Percentiles rank a stretch among this genome's conserved stretches.
Evolutionary conservation across 2,888 invertebrate genomes (phyloP).

Genomic region (Callyntrura guangdongensis): DNA sequence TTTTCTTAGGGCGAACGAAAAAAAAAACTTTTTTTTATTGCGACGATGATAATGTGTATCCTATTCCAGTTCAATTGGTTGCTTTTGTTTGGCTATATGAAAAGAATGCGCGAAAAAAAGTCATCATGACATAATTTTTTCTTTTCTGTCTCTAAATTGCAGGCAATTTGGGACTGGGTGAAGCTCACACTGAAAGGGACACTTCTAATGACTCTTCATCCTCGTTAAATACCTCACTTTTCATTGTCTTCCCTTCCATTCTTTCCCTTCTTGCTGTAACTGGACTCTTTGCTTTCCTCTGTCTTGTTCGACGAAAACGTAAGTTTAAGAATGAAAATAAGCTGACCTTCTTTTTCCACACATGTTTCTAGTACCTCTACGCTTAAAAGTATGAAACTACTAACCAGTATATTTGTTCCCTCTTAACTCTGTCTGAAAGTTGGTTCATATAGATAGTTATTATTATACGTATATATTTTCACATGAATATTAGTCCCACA

Average conservation of each 20-base stretch:
- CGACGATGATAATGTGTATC: neutral
- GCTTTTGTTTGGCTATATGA: neutral
- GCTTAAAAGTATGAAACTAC: too few relatives aligned
- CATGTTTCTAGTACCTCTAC: neutral
- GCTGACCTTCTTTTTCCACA: neutral
- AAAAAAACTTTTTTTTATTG: too few relatives aligned
- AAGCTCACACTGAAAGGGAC: constrained; percentile 77
- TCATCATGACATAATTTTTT: constrained; percentile 26
- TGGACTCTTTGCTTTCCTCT: constrained; percentile 90
- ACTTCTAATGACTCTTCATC: constrained; percentile 77
- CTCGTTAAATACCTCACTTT: constrained; percentile 82
- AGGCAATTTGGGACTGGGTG: constrained; percentile 76
- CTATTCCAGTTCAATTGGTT: constrained; percentile 33
- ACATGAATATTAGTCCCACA: too few relatives aligned
- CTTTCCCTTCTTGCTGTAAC: constrained; percentile 90
- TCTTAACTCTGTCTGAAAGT: too few relatives aligned
- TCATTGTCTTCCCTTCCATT: constrained; percentile 84
- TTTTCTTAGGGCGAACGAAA: too few relatives aligned
- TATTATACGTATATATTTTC: too few relatives aligned
- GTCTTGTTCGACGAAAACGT: constrained; percentile 91
- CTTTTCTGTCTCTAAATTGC: constrained; percentile 59
- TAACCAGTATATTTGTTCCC: too few relatives aligned
- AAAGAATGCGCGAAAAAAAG: neutral
- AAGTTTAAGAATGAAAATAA: constrained; percentile 74
- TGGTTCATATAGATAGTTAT: too few relatives aligned